phyloP scores from a whole-genome alignment of 2,113 vertebrate species.

The Tamias sibiricus region DNA sequence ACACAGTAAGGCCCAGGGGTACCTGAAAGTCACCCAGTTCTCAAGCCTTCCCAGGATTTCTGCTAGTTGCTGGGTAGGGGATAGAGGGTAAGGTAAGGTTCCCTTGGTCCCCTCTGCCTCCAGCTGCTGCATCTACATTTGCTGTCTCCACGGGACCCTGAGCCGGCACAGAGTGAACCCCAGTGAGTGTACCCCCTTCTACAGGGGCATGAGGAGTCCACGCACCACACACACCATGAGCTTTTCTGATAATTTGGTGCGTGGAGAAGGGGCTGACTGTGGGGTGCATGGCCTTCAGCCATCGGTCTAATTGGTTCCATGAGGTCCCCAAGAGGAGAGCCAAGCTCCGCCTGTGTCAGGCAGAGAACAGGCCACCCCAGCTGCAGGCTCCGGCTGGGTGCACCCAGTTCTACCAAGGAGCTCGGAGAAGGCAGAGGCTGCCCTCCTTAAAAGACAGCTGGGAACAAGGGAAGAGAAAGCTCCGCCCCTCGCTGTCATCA shows the following conservation, averaged over 20 bases:
- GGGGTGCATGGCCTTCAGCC: background rate
- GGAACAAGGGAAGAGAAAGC: background rate
- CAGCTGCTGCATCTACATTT: background rate
- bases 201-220: background rate
- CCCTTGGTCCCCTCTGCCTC: background rate
- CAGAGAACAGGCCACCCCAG: background rate
- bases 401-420: background rate
- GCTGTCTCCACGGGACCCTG: background rate
- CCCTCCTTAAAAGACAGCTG: background rate
- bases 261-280: background rate
- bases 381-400: background rate
- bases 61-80: background rate
- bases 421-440: background rate
- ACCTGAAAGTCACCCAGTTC: background rate
- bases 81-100: rapidly evolving
- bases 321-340: background rate
- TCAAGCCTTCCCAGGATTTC: rapidly evolving
- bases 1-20: background rate
- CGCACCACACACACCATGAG: background rate
- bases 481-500: background rate
- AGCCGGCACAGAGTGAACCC: background rate
- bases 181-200: background rate
- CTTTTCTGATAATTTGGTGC: background rate
- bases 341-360: background rate
- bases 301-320: background rate